phyloP scores from a whole-genome alignment of 2,113 vertebrate genomes.

The Helogale parvula region DNA sequence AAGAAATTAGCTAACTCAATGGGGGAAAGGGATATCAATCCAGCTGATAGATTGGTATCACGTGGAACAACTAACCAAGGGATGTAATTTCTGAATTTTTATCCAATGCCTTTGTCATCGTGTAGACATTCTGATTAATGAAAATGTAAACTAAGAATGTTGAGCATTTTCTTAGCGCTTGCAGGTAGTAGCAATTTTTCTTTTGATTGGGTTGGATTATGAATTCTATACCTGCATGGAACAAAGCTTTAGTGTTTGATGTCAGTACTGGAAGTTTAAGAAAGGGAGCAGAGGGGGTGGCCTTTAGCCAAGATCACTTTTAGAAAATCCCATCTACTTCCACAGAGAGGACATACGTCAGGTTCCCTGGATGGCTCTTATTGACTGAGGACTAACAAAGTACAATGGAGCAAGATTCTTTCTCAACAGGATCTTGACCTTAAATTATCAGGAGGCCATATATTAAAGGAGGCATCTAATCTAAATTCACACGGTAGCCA shows the following conservation, averaged over 20 bases:
- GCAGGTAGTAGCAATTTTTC: background rate
- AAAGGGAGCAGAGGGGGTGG: background rate
- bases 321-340: background rate
- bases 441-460: background rate
- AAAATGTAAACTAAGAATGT: background rate
- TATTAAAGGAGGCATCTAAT: background rate
- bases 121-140: background rate
- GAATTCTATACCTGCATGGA: background rate
- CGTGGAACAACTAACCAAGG: background rate
- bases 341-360: background rate
- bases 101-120: background rate
- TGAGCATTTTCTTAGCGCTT: background rate
- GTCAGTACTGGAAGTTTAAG: background rate
- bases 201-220: background rate
- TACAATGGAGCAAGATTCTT: background rate
- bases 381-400: background rate
- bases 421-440: background rate
- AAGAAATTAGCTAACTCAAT: slow-evolving; percentile 34
- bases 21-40: background rate
- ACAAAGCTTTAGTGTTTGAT: background rate
- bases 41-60: background rate
- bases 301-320: background rate
- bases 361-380: background rate
- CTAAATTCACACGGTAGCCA: background rate
- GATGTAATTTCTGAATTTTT: slow-evolving; percentile 38